phyloP scores from a whole-genome alignment of 2,888 invertebrate genomes.

The Amiota mariae region DNA sequence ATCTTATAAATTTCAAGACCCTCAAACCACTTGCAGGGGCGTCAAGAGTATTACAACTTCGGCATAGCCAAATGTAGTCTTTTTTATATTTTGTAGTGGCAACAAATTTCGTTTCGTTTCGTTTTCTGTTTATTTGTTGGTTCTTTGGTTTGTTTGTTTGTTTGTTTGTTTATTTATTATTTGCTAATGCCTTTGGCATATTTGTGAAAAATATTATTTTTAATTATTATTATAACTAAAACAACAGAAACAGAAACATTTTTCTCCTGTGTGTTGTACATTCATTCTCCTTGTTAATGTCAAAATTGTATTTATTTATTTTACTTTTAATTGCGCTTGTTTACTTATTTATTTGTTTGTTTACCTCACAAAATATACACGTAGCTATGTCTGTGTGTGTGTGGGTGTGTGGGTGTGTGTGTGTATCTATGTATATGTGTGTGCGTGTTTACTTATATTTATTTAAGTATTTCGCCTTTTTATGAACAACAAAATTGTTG shows the following conservation, averaged over 20 bases:
- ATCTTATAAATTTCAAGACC: no score
- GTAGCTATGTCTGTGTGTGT: background rate
- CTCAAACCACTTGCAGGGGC: no score
- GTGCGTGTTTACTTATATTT: no score
- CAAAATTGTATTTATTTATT: slow-evolving; percentile 35
- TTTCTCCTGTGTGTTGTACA: no score
- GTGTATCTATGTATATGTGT: background rate
- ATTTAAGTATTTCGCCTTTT: background rate
- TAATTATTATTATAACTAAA: slow-evolving; percentile 29
- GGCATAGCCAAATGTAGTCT: no score
- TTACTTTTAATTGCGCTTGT: slow-evolving; percentile 44
- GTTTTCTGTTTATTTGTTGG: background rate
- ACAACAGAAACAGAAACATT: slow-evolving; percentile 3
- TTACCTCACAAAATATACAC: background rate
- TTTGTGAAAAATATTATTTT: slow-evolving; percentile 21
- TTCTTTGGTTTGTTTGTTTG: slow-evolving; percentile 24
- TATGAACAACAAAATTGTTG: background rate
- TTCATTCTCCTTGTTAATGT: no score
- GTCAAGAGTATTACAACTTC: no score
- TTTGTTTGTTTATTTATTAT: slow-evolving; percentile 32
- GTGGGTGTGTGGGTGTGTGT: background rate
- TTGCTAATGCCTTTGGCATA: slow-evolving; percentile 23
- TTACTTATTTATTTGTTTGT: slow-evolving; percentile 33
- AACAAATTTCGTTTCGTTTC: slow-evolving; percentile 29
- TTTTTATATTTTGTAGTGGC: slow-evolving; percentile 39